Evolutionary conservation across 1,140 invertebrate genomes (phyloP).

Genomic region (Aphidius ervi): DNA sequence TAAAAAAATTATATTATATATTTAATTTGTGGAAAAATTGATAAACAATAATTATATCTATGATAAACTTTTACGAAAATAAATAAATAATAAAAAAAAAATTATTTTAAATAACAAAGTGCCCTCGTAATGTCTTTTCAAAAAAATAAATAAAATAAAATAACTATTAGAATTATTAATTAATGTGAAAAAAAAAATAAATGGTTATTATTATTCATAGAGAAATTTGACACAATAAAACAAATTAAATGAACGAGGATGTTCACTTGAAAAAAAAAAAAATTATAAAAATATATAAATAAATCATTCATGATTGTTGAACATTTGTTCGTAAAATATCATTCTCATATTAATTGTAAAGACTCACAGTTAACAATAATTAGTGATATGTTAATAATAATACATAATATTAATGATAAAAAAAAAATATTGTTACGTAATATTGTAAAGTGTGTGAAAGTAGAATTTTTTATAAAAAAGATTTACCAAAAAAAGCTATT

Average conservation of each 20-base stretch:
- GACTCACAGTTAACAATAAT: conserved; percentile 38
- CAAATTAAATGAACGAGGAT: not conserved
- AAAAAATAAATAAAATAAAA: not conserved
- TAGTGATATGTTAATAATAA: conserved; percentile 37
- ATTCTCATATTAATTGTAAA: conserved; percentile 34
- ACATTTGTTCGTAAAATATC: conserved; percentile 28
- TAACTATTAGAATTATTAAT: conserved; percentile 4
- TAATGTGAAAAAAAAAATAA: not conserved
- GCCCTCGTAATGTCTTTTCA: conserved; percentile 20
- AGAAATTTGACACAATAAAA: not conserved
- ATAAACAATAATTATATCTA: not conserved
- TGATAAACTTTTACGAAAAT: conserved; percentile 1
- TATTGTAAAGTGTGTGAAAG: conserved; percentile 32
- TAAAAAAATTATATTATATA: not conserved
- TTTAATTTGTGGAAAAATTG: not conserved
- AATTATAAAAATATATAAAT: no score
- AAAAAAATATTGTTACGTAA: conserved; percentile 28
- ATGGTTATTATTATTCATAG: not conserved
- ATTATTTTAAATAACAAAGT: conserved; percentile 13
- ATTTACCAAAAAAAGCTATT: conserved; percentile 20
- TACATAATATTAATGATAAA: conserved; percentile 35
- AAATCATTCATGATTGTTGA: not conserved
- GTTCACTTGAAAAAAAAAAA: no score
- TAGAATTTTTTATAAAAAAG: conserved; percentile 37
- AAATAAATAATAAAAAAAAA: not conserved